Conservation (phyloP, 1,140 invertebrate genomes). For the Sycobia sp. region DNA sequence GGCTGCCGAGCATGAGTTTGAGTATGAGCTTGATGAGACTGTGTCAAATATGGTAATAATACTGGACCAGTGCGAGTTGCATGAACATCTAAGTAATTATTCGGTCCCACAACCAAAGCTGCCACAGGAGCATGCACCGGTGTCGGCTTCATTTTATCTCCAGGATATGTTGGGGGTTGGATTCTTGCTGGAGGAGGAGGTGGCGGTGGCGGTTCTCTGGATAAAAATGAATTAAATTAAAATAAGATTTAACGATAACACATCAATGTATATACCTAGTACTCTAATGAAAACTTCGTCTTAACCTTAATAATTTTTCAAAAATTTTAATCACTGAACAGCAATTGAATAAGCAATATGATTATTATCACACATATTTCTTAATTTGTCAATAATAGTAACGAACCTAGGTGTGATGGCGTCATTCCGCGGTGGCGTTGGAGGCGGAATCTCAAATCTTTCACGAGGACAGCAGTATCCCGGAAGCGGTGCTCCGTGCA, state of each 20-base stretch:
- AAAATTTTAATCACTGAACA: no score
- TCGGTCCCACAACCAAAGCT: conserved; percentile 66
- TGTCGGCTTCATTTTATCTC: conserved; percentile 64
- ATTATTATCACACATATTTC: no score
- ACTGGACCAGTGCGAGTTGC: conserved; percentile 66
- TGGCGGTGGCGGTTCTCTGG: conserved; percentile 54
- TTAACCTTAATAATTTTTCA: no score
- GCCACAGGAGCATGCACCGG: conserved; percentile 58
- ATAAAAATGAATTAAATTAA: background rate
- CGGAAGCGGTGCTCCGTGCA: conserved; percentile 51
- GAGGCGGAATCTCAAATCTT: conserved; percentile 56
- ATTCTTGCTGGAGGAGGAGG: conserved; percentile 61
- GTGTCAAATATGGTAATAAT: conserved; percentile 67
- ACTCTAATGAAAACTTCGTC: no score
- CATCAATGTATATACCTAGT: no score
- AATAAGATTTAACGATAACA: no score
- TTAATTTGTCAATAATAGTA: background rate
- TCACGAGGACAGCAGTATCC: conserved; percentile 51
- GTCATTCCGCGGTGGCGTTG: conserved; percentile 57
- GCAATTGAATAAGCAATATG: no score
- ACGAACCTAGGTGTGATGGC: conserved; percentile 48
- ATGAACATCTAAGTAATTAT: conserved; percentile 73
- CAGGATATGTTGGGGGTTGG: conserved; percentile 59
- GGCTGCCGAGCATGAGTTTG: conserved; percentile 55
- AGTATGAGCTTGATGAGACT: conserved; percentile 51